Base-by-base conservation (phyloP, 1,140 invertebrate species). In the Yoshiicerus persimilis region DNA sequence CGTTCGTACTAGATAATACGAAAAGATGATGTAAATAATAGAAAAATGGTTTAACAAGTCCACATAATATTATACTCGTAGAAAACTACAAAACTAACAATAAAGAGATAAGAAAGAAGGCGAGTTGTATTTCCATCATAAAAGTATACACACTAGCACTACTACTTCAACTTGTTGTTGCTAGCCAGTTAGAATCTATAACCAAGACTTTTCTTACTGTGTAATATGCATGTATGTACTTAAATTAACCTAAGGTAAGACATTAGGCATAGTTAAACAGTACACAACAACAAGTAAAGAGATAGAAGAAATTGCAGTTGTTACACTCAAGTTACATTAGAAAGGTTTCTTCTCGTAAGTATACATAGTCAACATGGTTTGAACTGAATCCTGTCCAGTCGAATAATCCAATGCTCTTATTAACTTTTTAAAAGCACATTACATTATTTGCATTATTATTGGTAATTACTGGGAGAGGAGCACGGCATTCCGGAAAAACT, bases 391-490 rank as follows among this genome's bases (percentile, higher is more conserved):
- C 4, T 32, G 13, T 75, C 27, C 25, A 32, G 30, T 38, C 1
- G 83, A 84, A 47, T 56, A 23, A 84, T 47, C 83, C 38, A 39
- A 84, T 88, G 56, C 75, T 80, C 75, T 80, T 80, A 88, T 88
- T 88, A 88, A 66, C 87, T 88, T 88, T 88, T 88, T 88, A 88
- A 88, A 88, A 88, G 87, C 84, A 84, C 83, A 88, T 88, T 88
- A 86, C 23, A 88, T 75, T 88, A 86, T 88, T 88, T 88, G 87
- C 87, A 88, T 88, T 88, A 88, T 88, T 88, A 84, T 84, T 86
- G 80, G 75, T 88, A 88, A 88, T 88, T 86, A 88, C 87, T 86
- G 38, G 80, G 87, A 87, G 86, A 83, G 30, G 83, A 84, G 83
- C 38, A 84, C 83, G 38, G 41, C 83, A 84, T 47, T 80, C 75